Base-by-base conservation (phyloP, 2,113 vertebrate species). In the Ailurus styani region DNA sequence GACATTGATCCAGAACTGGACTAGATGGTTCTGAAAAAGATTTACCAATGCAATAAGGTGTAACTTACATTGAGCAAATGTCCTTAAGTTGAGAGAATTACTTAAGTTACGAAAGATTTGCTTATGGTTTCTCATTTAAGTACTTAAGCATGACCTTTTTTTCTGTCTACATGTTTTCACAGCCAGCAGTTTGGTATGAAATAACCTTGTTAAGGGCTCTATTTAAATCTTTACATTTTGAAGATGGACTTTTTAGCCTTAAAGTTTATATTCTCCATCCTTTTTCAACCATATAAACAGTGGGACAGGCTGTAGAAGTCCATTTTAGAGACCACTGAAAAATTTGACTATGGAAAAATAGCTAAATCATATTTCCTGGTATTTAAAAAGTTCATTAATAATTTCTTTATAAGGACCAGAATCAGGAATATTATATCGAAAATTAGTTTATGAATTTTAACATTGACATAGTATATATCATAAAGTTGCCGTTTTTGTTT, bases 231-330 rank as follows among this genome's bases (percentile, higher is more conserved):
- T 96, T 97, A 34, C 89, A 55, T 98, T 93, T 93, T 87, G 55
- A 96, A 96, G 77, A 94, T 97, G 78, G 64, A 78, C 90, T 89
- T 91, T 89, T 96, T 92, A 93, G 85, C 70, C 94, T 98, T 96
- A 95, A 97, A 96, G 40, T 90, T 57, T 64, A 15, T 34, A 97
- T 47, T 92, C 34, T 95, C 88, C 94, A 81, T 78, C 72, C 91
- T 78, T 90, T 98, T 97, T 93, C 92, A 96, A 96, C 84, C 34
- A 91, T n/a, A n/a, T n/a, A n/a, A n/a, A n/a, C 87, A 83, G 15
- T 84, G 42, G 34, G 94, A 70, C 73, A 70, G 68, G 82, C 81
- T 81, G 21, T 87, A 64, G 20, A 84, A 90, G 85, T 68, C 79
- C 96, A 40, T 91, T 45, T 79, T 94, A 73, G 37, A 97, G 94